Base-by-base conservation (phyloP, 2,797 vertebrate species). In the Clangula hyemalis region DNA sequence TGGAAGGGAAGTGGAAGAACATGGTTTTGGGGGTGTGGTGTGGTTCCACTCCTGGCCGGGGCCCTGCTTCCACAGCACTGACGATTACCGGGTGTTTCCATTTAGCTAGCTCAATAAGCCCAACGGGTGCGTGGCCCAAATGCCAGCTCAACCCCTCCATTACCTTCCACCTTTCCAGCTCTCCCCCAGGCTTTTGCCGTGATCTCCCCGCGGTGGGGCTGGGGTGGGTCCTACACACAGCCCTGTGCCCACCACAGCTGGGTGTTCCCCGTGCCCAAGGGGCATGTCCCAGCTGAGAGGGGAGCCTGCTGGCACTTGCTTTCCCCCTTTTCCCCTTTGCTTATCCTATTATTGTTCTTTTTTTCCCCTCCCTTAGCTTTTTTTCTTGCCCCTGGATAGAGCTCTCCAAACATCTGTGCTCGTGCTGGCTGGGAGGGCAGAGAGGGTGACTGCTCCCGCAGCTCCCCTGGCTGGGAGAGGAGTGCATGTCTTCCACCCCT, bases 401-500 rank as follows among this genome's bases (percentile, higher is more conserved):
- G 51, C 64, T 95, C 62, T 62, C 58, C 68, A 30, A 88, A 49
- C 72, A 85, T 64, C 53, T 38, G 10, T 32, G 6, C 43, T 85
- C 4, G 0, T 28, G 6, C 12, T 65, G 57, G 77, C 85, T 87
- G 66, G 70, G 60, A 47, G 57, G 34, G 54, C 54, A 69, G 57
- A 65, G 76, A 77, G 38, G 30, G 12, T 21, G 15, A 62, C 30
- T 77, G 56, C 39, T 66, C 30, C 65, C 0, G 0, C 71, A 60
- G 69, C 66, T 84, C 27, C 56, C 32, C 27, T 69, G 62, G 17
- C 62, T 66, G 62, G 80, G 72, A 90, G 43, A 83, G 72, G 41
- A 71, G 68, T 65, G 71, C 72, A 36, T 41, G 71, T 95, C 91
- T 91, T 95, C 91, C 84, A 66, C 54, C 45, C 49, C 34, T 62